Evolutionary conservation across 2,888 invertebrate genomes (phyloP).

Genomic region (Pollenia angustigena): DNA sequence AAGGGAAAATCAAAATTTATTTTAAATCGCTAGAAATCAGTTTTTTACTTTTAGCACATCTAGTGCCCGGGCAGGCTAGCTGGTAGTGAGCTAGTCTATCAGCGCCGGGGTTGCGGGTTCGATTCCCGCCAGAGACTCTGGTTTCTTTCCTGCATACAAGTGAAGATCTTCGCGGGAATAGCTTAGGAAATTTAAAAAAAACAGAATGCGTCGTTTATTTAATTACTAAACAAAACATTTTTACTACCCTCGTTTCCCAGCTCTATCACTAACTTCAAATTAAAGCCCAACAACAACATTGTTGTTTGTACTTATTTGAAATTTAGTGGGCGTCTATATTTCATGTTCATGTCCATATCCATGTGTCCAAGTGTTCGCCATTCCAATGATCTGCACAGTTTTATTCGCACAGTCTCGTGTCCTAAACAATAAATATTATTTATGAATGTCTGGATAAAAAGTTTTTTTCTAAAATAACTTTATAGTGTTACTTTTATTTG

Average conservation of each 20-base stretch:
- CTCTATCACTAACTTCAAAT: constrained; percentile 12
- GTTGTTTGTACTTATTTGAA: constrained; percentile 2
- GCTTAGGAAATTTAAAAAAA: no score
- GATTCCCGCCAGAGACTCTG: no score
- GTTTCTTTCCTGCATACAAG: no score
- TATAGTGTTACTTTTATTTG: neutral
- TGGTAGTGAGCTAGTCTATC: no score
- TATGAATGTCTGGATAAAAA: constrained; percentile 57
- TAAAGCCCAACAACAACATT: constrained; percentile 33
- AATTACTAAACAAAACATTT: neutral
- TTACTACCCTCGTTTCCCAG: constrained; percentile 7
- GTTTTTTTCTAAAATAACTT: constrained; percentile 7
- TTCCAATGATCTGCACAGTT: constrained; percentile 42
- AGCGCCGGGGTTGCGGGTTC: no score
- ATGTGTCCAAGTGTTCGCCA: constrained; percentile 57
- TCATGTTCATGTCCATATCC: constrained; percentile 55
- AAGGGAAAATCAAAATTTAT: no score
- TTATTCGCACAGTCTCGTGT: constrained; percentile 64
- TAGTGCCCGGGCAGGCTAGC: no score
- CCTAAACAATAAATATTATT: constrained; percentile 70
- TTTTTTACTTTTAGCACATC: no score
- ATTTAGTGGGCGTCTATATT: constrained; percentile 64
- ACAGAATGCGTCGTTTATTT: no score
- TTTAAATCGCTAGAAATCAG: no score
- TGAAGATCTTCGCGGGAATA: no score